Percentiles rank a stretch among this genome's conserved stretches.
phyloP scores from a whole-genome alignment of 2,888 invertebrate genomes.

The Notodonta ziczac region DNA sequence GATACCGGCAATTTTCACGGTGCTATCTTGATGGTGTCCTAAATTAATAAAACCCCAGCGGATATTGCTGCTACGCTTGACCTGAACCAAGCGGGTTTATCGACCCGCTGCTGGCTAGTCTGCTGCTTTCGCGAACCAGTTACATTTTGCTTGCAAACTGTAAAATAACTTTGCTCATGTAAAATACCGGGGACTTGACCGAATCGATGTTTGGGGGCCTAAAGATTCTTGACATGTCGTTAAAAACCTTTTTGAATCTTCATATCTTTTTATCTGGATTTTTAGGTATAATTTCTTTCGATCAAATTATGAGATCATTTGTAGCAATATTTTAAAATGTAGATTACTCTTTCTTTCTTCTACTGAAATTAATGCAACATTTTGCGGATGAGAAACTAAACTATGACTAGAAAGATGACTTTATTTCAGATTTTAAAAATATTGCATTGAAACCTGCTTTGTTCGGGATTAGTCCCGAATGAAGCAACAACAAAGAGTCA shows the following conservation, averaged over 20 bases:
- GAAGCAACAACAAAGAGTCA: neutral
- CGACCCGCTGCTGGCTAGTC: conserved; percentile 43
- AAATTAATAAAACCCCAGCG: conserved; percentile 32
- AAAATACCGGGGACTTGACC: neutral
- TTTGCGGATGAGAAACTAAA: no score
- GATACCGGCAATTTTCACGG: neutral
- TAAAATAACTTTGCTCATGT: neutral
- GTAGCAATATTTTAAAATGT: neutral
- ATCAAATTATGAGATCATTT: neutral
- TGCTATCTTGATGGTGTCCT: conserved; percentile 10
- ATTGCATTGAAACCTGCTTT: neutral
- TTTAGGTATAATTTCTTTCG: neutral
- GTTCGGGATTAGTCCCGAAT: neutral
- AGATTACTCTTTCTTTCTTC: no score
- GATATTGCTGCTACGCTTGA: conserved; percentile 34
- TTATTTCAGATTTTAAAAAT: neutral
- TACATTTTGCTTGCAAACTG: conserved; percentile 9
- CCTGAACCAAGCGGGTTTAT: conserved; percentile 42
- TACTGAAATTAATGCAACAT: no score
- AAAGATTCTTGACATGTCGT: no score
- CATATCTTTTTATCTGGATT: no score
- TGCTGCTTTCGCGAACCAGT: conserved; percentile 21
- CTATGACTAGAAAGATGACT: no score
- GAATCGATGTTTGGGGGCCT: neutral
- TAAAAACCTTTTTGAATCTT: no score